Conservation (phyloP, 1,140 invertebrate species). For the Cephus cinctus region DNA sequence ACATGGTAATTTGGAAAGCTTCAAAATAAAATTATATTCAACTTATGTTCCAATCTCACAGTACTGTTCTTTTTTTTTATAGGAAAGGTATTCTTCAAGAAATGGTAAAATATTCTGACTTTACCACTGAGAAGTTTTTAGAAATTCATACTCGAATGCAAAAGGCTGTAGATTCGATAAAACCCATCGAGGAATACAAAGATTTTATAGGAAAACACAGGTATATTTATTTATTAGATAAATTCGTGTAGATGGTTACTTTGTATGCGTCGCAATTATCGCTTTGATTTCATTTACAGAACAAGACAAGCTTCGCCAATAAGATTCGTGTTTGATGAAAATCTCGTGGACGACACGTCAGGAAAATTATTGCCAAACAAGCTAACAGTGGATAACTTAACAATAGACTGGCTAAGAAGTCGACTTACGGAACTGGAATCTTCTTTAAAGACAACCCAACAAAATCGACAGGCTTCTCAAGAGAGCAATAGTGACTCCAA, state of each 20-base stretch:
- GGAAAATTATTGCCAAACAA: conserved; percentile 79
- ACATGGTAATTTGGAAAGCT: too few species aligned
- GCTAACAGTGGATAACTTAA: conserved; percentile 87
- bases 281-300: conserved; percentile 51
- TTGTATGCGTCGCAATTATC: too few species aligned
- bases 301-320: conserved; percentile 71
- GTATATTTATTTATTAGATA: conserved; percentile 51
- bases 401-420: conserved; percentile 80
- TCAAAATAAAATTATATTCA: too few species aligned
- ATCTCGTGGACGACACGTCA: conserved; percentile 79
- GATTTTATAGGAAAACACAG: conserved; percentile 82
- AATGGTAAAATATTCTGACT: conserved; percentile 70
- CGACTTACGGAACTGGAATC: conserved; percentile 76
- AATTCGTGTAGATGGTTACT: too few species aligned
- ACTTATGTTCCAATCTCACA: too few species aligned
- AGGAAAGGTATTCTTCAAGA: conserved; percentile 76
- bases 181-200: conserved; percentile 78
- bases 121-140: conserved; percentile 72
- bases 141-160: conserved; percentile 74
- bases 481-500: conserved; percentile 48
- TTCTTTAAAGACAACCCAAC: conserved; percentile 46
- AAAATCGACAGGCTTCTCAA: conserved; percentile 42
- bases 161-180: conserved; percentile 68
- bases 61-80: conserved; percentile 30
- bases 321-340: conserved; percentile 81